These are phyloP conservation scores for Eupelmus urozonus DNA, from an alignment of 2,888 invertebrate species.

Conservation along the genomic window DNA sequence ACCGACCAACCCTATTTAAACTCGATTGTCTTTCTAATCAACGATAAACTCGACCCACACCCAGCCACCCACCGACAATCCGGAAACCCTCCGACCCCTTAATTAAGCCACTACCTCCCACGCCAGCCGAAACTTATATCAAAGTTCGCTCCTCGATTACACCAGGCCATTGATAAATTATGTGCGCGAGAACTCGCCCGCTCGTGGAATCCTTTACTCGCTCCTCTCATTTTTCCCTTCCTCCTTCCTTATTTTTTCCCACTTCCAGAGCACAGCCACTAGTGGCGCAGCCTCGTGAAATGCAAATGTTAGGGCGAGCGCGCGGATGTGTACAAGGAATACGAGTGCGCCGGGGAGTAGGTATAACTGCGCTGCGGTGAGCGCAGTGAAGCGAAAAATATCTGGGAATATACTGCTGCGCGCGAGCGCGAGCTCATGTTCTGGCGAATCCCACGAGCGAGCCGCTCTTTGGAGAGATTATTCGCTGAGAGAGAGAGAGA, in stretches of 20 bases:
- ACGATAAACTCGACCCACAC: no score
- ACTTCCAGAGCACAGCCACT: background rate
- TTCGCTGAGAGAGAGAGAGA: background rate
- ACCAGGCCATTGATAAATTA: constrained; percentile 39
- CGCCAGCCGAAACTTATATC: constrained; percentile 12
- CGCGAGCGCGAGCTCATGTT: no score
- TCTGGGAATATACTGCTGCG: background rate
- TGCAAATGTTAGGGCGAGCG: constrained; percentile 7
- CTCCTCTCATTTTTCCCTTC: background rate
- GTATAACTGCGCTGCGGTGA: no score
- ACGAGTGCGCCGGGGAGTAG: background rate
- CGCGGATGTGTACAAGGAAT: background rate
- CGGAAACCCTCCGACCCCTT: background rate
- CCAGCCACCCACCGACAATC: background rate
- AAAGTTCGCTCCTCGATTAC: constrained; percentile 38
- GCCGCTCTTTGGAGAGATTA: constrained; percentile 18
- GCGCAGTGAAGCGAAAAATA: constrained; percentile 38
- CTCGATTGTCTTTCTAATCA: no score
- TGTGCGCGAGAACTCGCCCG: constrained; percentile 39
- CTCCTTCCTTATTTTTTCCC: background rate
- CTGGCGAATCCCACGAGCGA: background rate
- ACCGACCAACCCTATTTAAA: no score
- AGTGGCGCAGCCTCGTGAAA: constrained; percentile 1
- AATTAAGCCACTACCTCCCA: constrained; percentile 12
- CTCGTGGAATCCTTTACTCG: constrained; percentile 11